A percentile compares a stretch with the other conserved stretches of the same genome.
These are phyloP conservation scores for Chlorodrepanis virens DNA, from an alignment of 2,113 vertebrate species.

Conservation along the genomic window DNA sequence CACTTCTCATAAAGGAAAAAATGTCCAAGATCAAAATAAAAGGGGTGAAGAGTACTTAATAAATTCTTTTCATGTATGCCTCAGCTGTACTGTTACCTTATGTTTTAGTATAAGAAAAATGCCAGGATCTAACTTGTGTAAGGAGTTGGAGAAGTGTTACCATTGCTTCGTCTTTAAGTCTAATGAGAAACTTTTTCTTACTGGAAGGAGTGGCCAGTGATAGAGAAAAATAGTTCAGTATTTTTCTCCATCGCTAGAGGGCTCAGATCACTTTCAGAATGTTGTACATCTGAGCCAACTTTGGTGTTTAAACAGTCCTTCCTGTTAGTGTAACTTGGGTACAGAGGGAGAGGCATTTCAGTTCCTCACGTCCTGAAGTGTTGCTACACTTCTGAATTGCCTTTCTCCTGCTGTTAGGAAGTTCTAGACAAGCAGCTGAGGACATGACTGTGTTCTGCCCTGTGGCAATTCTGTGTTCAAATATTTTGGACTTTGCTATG, in stretches of 20 bases:
- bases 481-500: not conserved
- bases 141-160: not conserved
- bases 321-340: fast-evolving
- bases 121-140: not conserved
- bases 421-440: not conserved
- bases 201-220: not conserved
- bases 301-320: not conserved
- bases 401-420: not conserved
- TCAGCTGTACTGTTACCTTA: not conserved
- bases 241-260: conserved; percentile 45
- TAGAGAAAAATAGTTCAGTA: not conserved
- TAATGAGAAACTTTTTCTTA: not conserved
- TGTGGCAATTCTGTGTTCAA: not conserved
- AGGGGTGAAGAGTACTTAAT: too few species aligned
- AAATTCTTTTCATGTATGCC: not conserved
- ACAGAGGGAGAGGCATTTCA: not conserved
- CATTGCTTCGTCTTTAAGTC: not conserved
- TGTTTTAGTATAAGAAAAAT: not conserved
- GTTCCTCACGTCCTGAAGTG: fast-evolving
- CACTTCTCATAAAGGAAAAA: not conserved
- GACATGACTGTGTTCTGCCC: not conserved
- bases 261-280: conserved; percentile 31
- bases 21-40: not conserved
- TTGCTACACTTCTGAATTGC: fast-evolving
- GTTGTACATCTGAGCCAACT: not conserved